Evolutionary conservation across 2,888 invertebrate genomes (phyloP).

Genomic region (Pandemis corylana): DNA sequence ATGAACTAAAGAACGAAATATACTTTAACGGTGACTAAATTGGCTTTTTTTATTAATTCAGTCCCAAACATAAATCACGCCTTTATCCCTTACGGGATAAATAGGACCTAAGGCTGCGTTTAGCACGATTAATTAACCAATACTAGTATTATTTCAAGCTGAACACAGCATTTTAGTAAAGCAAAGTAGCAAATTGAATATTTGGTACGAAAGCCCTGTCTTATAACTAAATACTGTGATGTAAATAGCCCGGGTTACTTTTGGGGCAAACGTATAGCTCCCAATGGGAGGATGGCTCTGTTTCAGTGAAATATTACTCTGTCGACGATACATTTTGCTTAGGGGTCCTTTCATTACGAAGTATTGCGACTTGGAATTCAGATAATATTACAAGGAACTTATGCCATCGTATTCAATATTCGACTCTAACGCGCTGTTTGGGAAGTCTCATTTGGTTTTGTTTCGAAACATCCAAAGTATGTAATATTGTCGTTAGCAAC

Average conservation of each 20-base stretch:
- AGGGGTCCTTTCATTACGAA: conserved; percentile 44
- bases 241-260: conserved; percentile 37
- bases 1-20: no score
- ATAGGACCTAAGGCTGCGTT: no score
- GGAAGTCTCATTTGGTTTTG: conserved; percentile 4
- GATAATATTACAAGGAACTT: conserved; percentile 26
- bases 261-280: conserved; percentile 37
- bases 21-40: no score
- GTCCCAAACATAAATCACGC: no score
- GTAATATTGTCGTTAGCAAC: conserved; percentile 9
- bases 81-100: no score
- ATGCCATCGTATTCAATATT: conserved; percentile 4
- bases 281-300: conserved; percentile 37
- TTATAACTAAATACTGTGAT: conserved; percentile 26
- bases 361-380: conserved; percentile 25
- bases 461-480: background rate
- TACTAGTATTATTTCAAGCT: no score
- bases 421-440: background rate
- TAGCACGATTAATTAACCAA: background rate
- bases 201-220: conserved; percentile 7
- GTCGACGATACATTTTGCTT: conserved; percentile 54
- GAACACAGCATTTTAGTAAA: background rate
- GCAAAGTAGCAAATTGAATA: conserved; percentile 15
- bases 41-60: no score
- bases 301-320: conserved; percentile 51